phyloP scores from a whole-genome alignment of 2,888 invertebrate species.

The Andrena dorsata region DNA sequence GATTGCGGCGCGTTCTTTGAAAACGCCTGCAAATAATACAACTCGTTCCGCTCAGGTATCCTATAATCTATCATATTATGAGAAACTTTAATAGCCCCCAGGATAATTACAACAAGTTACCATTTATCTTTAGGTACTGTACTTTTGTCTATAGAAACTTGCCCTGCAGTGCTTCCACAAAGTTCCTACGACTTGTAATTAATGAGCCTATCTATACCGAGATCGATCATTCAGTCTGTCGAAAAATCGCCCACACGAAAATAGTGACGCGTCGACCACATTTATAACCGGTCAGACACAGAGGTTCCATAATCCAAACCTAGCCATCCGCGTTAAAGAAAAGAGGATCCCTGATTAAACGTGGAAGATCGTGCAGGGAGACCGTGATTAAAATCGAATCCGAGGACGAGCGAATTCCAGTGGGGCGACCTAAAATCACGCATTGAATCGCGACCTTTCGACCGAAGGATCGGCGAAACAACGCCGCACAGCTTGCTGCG shows the following conservation, averaged over 20 bases:
- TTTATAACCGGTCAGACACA: neutral
- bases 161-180: no score
- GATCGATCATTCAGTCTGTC: no score
- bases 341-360: neutral
- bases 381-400: neutral
- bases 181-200: neutral
- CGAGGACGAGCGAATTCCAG: conserved; percentile 1
- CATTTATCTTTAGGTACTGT: neutral
- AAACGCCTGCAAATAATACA: conserved; percentile 2
- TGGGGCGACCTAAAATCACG: conserved; percentile 4
- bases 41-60: neutral
- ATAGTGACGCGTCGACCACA: no score
- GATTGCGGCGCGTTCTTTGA: neutral
- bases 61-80: neutral
- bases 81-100: neutral
- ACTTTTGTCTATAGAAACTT: neutral
- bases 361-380: neutral
- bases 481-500: conserved; percentile 18
- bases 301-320: neutral
- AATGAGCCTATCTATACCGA: neutral
- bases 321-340: no score
- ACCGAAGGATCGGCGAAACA: conserved; percentile 26
- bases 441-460: conserved; percentile 18
- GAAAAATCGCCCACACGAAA: no score
- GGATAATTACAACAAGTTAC: no score